phyloP scores from a whole-genome alignment of 2,113 vertebrate genomes.

The Cariama cristata region DNA sequence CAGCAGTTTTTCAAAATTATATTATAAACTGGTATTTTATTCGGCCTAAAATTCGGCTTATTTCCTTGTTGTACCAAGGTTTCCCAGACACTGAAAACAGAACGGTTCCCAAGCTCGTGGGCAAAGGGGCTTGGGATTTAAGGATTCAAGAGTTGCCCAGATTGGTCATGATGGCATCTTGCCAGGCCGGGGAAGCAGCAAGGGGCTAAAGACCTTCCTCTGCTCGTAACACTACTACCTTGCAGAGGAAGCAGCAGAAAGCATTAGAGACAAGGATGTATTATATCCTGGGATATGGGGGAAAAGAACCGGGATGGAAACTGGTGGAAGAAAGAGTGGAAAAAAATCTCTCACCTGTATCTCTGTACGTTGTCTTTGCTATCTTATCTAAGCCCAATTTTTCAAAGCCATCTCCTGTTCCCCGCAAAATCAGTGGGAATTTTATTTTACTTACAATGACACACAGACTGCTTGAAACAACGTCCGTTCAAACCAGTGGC shows the following conservation, averaged over 20 bases:
- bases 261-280: neutral
- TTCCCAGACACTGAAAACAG: neutral
- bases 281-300: neutral
- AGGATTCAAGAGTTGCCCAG: neutral
- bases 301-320: neutral
- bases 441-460: neutral
- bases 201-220: neutral
- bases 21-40: constrained; percentile 11
- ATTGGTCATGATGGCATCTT: neutral
- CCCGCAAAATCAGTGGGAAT: neutral
- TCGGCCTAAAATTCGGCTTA: neutral
- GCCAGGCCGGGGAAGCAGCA: neutral
- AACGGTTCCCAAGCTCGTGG: neutral
- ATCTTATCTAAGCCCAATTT: neutral
- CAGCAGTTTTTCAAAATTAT: constrained; percentile 46
- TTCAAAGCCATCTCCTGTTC: neutral
- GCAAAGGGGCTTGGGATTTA: neutral
- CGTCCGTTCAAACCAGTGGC: neutral
- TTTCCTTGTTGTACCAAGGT: neutral
- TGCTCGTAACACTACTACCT: neutral
- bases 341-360: neutral
- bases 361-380: neutral
- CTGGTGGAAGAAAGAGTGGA: neutral
- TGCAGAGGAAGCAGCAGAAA: neutral
- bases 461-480: neutral